These are phyloP conservation scores for Osedax frankpressi DNA, from an alignment of 2,888 invertebrate species.

Conservation along the genomic window DNA sequence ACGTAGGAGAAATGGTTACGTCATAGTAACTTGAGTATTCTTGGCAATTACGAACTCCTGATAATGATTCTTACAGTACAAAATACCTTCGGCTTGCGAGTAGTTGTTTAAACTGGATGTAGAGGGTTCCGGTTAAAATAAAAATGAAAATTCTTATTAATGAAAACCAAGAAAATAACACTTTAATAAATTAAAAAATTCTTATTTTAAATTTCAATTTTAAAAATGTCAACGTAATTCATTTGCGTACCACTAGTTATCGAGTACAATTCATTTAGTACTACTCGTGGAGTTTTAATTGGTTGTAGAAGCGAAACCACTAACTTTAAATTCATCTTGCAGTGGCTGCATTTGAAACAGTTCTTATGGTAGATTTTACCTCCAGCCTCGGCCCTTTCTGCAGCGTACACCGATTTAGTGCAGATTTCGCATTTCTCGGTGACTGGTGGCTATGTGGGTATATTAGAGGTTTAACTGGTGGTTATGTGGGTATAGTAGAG, in stretches of 20 bases:
- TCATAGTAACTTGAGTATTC: slow-evolving; percentile 34
- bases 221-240: no score
- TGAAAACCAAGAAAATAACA: no score
- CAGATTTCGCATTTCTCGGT: slow-evolving; percentile 41
- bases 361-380: slow-evolving; percentile 38
- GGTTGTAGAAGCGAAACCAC: no score
- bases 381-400: slow-evolving; percentile 43
- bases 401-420: slow-evolving; percentile 41
- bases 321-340: slow-evolving; percentile 42
- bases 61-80: slow-evolving; percentile 44
- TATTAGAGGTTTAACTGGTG: no score
- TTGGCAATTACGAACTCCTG: slow-evolving; percentile 36
- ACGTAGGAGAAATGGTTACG: background rate
- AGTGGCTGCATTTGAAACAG: slow-evolving; percentile 41
- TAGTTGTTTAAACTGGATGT: slow-evolving; percentile 39
- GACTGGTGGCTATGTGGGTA: slow-evolving; percentile 23
- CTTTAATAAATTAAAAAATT: no score
- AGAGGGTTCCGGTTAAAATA: no score
- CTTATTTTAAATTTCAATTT: no score
- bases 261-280: no score
- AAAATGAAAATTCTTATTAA: no score
- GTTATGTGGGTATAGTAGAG: no score
- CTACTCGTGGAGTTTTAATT: no score
- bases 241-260: no score
- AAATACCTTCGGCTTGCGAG: slow-evolving; percentile 36